Evolutionary conservation across 92 coral and sea anemone genomes (phyloP).

Genomic region (Porites lobata): DNA sequence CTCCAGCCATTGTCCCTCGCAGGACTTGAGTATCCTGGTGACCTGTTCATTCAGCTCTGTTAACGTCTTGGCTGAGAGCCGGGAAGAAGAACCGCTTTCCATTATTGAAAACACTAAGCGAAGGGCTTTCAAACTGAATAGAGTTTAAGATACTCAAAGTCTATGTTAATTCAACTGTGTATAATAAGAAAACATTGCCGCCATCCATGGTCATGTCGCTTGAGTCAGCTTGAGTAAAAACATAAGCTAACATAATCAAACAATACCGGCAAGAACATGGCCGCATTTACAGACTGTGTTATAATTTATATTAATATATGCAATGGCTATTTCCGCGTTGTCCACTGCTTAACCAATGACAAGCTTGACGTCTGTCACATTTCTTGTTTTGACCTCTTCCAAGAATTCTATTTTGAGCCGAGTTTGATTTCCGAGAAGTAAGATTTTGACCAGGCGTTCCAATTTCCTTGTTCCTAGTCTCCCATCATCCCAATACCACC

Average conservation of each 20-base stretch:
- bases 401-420: not conserved
- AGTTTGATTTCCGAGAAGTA: not conserved
- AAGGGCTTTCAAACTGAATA: not conserved
- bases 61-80: not conserved
- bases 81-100: conserved; percentile 6
- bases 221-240: too few relatives aligned
- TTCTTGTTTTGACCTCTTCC: not conserved
- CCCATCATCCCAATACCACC: not conserved
- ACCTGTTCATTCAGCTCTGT: conserved; percentile 12
- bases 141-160: not conserved
- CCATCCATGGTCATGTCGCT: too few relatives aligned
- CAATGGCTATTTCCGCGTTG: not conserved
- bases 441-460: conserved; percentile 27
- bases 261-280: too few relatives aligned
- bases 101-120: not conserved
- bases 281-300: too few relatives aligned
- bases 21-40: not conserved
- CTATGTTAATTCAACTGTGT: too few relatives aligned
- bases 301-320: not conserved
- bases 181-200: too few relatives aligned
- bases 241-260: too few relatives aligned
- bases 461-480: not conserved
- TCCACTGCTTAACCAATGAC: not conserved
- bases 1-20: conserved; percentile 21
- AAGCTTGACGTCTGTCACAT: not conserved